A percentile compares a stretch with the other conserved stretches of the same genome.
phyloP scores from a whole-genome alignment of 2,888 invertebrate genomes.

The Odontocerum albicorne region DNA sequence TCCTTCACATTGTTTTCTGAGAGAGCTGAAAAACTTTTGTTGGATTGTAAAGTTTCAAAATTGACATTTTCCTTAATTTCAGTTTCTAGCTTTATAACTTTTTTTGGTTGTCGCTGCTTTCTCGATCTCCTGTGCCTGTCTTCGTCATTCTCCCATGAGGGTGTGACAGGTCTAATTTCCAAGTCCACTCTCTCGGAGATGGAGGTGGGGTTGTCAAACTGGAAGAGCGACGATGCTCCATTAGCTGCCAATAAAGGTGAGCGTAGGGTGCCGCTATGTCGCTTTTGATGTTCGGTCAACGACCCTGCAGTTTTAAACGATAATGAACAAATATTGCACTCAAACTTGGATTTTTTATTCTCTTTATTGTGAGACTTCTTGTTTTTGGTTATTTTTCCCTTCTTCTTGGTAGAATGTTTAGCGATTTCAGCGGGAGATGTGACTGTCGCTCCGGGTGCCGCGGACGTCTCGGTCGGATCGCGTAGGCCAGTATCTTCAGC shows the following conservation, averaged over 20 bases:
- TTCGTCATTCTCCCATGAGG: conserved; percentile 40
- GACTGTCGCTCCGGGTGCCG: conserved; percentile 29
- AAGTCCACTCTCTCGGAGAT: conserved; percentile 25
- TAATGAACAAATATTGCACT: conserved; percentile 50
- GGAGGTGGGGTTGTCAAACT: conserved; percentile 13
- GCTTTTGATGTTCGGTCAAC: conserved; percentile 46
- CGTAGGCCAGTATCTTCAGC: conserved; percentile 40
- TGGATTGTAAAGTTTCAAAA: background rate
- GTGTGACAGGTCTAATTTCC: too few species aligned
- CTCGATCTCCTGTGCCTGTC: conserved; percentile 43
- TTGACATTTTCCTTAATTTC: conserved; percentile 4
- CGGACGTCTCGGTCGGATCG: conserved; percentile 36
- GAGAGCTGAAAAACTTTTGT: background rate
- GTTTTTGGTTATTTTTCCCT: conserved; percentile 34
- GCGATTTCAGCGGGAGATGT: conserved; percentile 52
- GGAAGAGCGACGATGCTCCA: conserved; percentile 36
- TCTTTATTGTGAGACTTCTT: conserved; percentile 35
- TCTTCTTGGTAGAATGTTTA: conserved; percentile 39
- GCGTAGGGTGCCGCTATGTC: conserved; percentile 48
- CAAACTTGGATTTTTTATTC: conserved; percentile 43
- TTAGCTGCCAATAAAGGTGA: conserved; percentile 42
- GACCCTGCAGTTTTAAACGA: conserved; percentile 48
- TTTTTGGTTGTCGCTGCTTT: conserved; percentile 56
- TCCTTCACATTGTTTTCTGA: background rate
- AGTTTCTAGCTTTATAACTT: conserved; percentile 42